Evolutionary conservation across 2,113 vertebrate species (phyloP).

Genomic region (Ranitomeya imitator): DNA sequence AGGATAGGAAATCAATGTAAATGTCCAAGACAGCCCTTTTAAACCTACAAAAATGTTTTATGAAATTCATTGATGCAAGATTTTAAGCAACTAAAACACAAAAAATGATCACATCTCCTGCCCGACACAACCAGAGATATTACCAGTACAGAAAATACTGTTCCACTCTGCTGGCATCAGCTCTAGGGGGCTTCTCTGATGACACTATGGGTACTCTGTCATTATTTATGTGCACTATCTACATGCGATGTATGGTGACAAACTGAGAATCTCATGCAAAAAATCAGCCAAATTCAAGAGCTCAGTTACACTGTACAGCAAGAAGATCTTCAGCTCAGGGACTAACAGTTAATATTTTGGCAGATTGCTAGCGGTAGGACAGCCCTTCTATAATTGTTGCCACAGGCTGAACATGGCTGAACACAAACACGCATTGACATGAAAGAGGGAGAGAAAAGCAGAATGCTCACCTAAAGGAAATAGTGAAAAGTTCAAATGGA

Average conservation of each 20-base stretch:
- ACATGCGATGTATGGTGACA: not conserved
- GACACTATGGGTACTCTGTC: too few species aligned
- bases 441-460: not conserved
- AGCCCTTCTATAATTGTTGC: not conserved
- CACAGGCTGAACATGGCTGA: not conserved
- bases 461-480: not conserved
- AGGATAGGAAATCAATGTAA: too few species aligned
- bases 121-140: not conserved
- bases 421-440: not conserved
- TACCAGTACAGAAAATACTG: not conserved
- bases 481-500: not conserved
- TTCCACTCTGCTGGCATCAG: not conserved
- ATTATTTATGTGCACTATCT: not conserved
- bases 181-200: not conserved
- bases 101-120: not conserved
- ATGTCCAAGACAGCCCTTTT: too few species aligned
- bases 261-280: not conserved
- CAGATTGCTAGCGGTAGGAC: not conserved
- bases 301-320: not conserved
- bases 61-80: too few species aligned
- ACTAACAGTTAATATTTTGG: not conserved
- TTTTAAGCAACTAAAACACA: too few species aligned
- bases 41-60: too few species aligned
- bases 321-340: not conserved
- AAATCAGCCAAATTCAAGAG: not conserved